Base-by-base conservation (phyloP, 2,888 invertebrate genomes). In the Sturmia bella region DNA sequence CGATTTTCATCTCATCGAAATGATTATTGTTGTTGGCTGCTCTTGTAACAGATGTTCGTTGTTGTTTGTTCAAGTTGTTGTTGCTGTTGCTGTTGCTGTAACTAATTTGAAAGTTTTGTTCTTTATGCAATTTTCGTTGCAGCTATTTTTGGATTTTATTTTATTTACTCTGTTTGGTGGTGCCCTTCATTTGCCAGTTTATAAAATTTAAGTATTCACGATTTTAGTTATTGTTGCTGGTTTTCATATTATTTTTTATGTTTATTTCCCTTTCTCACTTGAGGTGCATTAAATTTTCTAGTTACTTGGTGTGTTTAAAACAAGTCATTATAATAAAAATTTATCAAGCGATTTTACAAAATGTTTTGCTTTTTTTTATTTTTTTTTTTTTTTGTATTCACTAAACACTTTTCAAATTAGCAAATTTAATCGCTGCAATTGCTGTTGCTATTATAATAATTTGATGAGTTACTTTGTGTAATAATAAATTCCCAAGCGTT, bases 141-240 rank as follows among this genome's bases (percentile, higher is more conserved):
- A 27, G 27, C 27, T 21, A 13, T 50, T 41, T 54, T 37, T 9
- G 13, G 0, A 4, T 21, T 6, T 27, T 7, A 21, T 59, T 32
- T 7, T 39, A 7, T 32, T 32, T 32, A 1, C 3, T 13, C 43
- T 68, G 11, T 52, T 32, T 21, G 45, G 21, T 70, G 59, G 19
- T 64, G 56, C 80, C 80, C 80, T 80, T 80, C 68, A 69, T 79
- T 63, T 74, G 45, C 41, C 48, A 69, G 74, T 63, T 80, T 54
- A 70, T 77, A 68, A 80, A 74, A 68, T 68, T 74, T 79, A 68
- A 79, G 69, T 80, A 75, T 69, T 75, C 80, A 76, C 80, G 75
- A 76, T 32, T 76, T 56, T 66, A 61, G 13, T 39, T 45, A 15
- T 32, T 59, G 12, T 21, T 39, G 12, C 27, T 68, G 4, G 45